A percentile compares a stretch with the other conserved stretches of the same genome.
Conservation (phyloP, 2,888 invertebrate genomes). For the Mythimna albipuncta region DNA sequence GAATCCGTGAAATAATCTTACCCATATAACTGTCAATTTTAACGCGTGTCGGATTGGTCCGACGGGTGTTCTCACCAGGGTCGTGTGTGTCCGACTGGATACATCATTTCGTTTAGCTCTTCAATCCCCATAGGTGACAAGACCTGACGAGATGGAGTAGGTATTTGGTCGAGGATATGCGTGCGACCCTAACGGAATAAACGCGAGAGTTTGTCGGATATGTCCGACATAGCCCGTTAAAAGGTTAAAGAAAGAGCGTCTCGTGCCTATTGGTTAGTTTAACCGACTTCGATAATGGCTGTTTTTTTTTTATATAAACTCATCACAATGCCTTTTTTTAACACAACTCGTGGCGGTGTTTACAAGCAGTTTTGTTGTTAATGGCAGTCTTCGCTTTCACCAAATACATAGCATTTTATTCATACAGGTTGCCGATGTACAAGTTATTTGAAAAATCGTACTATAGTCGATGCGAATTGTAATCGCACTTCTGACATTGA, state of each 20-base stretch:
- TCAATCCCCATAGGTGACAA: no score
- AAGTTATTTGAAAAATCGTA: slow-evolving; percentile 55
- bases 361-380: slow-evolving; percentile 57
- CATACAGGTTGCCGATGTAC: slow-evolving; percentile 20
- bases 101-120: no score
- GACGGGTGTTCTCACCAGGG: no score
- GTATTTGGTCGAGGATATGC: no score
- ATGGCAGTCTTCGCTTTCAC: slow-evolving; percentile 73
- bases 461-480: not conserved
- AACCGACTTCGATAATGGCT: not conserved
- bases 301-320: not conserved
- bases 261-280: not conserved
- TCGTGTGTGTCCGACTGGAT: no score
- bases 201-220: no score
- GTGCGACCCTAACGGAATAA: no score
- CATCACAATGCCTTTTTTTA: not conserved
- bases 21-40: not conserved
- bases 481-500: not conserved
- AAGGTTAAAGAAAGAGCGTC: not conserved
- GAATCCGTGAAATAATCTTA: slow-evolving; percentile 27
- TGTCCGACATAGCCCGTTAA: no score
- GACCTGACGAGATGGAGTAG: no score
- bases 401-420: slow-evolving; percentile 77
- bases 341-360: slow-evolving; percentile 68
- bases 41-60: no score